phyloP scores from a whole-genome alignment of 2,113 vertebrate genomes.

The Oreochromis tanganicae region DNA sequence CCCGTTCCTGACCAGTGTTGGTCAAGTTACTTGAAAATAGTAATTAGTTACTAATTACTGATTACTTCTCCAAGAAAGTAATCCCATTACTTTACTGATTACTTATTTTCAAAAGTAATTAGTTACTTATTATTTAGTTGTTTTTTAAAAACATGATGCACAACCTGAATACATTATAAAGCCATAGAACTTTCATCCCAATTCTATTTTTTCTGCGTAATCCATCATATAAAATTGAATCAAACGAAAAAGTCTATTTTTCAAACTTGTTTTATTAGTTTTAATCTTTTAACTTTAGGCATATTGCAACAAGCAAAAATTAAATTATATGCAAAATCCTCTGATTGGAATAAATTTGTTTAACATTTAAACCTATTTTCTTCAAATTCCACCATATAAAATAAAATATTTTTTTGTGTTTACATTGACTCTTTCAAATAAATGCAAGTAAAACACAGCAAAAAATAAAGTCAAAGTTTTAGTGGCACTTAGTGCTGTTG shows the following conservation, averaged over 20 bases:
- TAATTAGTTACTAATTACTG: not conserved
- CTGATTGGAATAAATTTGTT: not conserved
- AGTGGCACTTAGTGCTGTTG: not conserved
- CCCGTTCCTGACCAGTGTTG: not conserved
- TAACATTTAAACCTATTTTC: accelerated
- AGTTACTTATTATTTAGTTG: not conserved
- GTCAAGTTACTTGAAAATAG: not conserved
- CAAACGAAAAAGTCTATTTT: not conserved
- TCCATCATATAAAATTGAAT: not conserved
- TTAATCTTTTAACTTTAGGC: not conserved
- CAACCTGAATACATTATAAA: not conserved
- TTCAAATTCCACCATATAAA: not conserved
- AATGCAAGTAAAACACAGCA: not conserved
- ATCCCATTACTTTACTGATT: not conserved
- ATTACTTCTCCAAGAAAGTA: not conserved
- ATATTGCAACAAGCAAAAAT: not conserved
- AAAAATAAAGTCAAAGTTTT: not conserved
- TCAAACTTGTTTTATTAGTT: not conserved
- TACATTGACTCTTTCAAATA: not conserved
- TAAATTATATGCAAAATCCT: not conserved
- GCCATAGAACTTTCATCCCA: not conserved
- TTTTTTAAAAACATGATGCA: not conserved
- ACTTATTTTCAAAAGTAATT: not conserved
- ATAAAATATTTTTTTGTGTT: not conserved
- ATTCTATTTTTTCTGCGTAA: not conserved